A percentile compares a stretch with the other conserved stretches of the same genome.
Conservation (phyloP, 2,797 vertebrate species). For the Tarsius wallacei region DNA sequence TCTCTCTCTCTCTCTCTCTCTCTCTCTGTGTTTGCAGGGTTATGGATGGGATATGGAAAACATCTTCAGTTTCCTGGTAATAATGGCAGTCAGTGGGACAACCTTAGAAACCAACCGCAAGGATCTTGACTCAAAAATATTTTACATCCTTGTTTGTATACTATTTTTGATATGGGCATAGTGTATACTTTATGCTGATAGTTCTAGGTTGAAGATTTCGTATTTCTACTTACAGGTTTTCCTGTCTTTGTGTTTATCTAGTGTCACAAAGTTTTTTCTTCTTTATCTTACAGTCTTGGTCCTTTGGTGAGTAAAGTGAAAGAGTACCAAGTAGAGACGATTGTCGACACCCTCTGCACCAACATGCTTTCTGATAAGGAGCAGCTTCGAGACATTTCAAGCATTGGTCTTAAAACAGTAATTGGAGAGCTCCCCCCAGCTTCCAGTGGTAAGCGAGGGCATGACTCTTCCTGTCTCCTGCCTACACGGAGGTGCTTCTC, state of each 20-base stretch:
- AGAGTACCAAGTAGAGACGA: conserved; percentile 99
- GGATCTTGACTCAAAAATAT: not conserved
- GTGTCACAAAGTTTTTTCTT: conserved; percentile 36
- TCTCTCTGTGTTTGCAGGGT: not conserved
- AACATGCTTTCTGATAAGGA: conserved; percentile 99
- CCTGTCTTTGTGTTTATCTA: conserved; percentile 72
- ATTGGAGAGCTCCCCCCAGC: conserved; percentile 99
- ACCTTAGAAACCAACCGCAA: not conserved
- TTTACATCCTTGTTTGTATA: not conserved
- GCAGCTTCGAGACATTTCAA: conserved; percentile 98
- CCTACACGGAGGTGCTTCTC: conserved; percentile 20
- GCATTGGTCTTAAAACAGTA: conserved; percentile 99
- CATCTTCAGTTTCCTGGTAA: conserved; percentile 8
- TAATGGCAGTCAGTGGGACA: not conserved
- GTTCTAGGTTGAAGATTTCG: conserved; percentile 27
- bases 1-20: too few species aligned
- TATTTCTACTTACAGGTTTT: conserved; percentile 70
- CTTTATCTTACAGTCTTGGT: conserved; percentile 94
- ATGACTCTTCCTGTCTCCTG: not conserved
- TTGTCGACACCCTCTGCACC: conserved; percentile 99
- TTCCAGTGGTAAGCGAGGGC: conserved; percentile 95
- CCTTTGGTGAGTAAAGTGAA: conserved; percentile 99
- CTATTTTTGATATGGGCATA: not conserved
- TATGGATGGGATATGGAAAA: not conserved
- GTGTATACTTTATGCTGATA: not conserved